Evolutionary conservation across 30 jellyfish, hydroid and myxozoan species (phyloP), one percentile per base, ranked within the genome.

Genomic region (Aurelia sp.): DNA sequence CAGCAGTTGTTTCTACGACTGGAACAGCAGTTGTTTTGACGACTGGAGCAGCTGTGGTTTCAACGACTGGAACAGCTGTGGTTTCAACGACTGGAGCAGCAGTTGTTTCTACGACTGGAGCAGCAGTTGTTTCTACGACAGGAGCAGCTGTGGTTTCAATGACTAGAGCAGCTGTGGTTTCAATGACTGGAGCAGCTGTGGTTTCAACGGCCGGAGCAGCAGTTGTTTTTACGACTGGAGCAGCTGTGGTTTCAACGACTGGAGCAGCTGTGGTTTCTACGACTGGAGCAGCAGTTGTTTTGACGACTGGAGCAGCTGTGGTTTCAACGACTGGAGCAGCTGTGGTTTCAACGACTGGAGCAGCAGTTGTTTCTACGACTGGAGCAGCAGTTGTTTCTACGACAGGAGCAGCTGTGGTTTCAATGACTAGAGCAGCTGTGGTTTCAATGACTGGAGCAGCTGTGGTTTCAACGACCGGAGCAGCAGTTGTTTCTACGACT

Each of bases 191-290:
- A 21, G 81, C 81, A 22, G 31, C 61, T 1, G 88, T 77, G 13
- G 88, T 58, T n/a, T 51, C 88, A 3, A 59, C 63, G 19, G 16
- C 88, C 7, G 77, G 78, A 47, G 88, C 68, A n/a, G 88, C 68
- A 19, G 67, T 66, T n/a, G 68, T 16, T 20, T 47, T 64, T 9
- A 33, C 57, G 30, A 44, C 78, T 24, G 88, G 57, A 10, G 67
- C 88, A 24, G 60, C 75, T 1, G 67, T 47, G 6, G 67, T 61
- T 59, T 64, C 68, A 3, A 24, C 77, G 18, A 61, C 81, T 50
- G 75, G 63, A 1, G 88, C 63, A 33, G 88, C 77, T 3, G 67
- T 50, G 4, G 77, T 35, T 41, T 30, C 17, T 6, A 38, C 67
- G 16, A 50, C 63, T 71, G 24, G 67, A 38, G 82, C 66, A 17